phyloP scores from a whole-genome alignment of 2,797 vertebrate species.

The Sebastes minor region DNA sequence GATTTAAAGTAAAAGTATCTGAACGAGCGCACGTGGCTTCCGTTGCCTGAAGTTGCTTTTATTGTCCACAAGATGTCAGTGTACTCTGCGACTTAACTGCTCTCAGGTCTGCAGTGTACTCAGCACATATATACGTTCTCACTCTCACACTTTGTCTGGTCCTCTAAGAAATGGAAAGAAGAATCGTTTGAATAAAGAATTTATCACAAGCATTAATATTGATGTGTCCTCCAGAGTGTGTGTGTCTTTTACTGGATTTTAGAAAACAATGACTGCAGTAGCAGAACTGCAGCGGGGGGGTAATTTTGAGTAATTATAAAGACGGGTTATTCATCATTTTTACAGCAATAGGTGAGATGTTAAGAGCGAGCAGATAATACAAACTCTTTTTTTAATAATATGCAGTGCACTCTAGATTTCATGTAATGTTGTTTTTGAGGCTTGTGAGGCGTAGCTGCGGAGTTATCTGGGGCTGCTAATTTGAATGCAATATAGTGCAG shows the following conservation, averaged over 20 bases:
- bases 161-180: not conserved
- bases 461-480: constrained; percentile 60
- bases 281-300: not conserved
- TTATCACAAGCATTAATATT: constrained; percentile 8
- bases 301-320: not conserved
- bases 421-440: constrained; percentile 39
- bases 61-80: constrained; percentile 75
- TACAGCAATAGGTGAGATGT: constrained; percentile 8
- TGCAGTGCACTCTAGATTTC: constrained; percentile 11
- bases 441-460: constrained; percentile 46
- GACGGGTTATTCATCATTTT: constrained; percentile 3
- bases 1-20: not conserved
- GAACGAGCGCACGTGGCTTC: no score
- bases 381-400: constrained; percentile 27
- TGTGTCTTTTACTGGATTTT: not conserved
- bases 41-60: not conserved
- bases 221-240: not conserved
- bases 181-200: constrained; percentile 54
- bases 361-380: not conserved
- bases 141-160: not conserved
- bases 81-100: constrained; percentile 24
- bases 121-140: not conserved
- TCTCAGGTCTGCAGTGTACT: constrained; percentile 21
- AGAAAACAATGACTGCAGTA: not conserved
- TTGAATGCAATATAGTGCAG: constrained; percentile 63